Percentiles rank a stretch among this genome's conserved stretches.
Evolutionary conservation across 2,797 vertebrate species (phyloP).

Genomic region (Benthosema pterotum): DNA sequence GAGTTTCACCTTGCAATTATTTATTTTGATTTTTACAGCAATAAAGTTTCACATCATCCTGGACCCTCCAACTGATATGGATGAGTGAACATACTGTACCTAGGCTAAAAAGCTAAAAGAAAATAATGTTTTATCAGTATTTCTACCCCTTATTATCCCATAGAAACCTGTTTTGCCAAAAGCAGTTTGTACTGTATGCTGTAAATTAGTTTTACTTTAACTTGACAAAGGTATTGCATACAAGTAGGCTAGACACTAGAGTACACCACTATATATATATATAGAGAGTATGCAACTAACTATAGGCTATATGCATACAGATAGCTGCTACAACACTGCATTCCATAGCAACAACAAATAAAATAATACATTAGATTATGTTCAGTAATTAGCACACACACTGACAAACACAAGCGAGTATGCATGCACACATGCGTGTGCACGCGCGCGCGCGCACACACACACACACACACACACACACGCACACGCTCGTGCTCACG

Average conservation of each 20-base stretch:
- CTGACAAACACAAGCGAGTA: neutral
- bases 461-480: neutral
- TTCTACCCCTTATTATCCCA: conserved; percentile 56
- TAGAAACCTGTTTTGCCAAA: conserved; percentile 28
- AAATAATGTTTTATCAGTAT: conserved; percentile 41
- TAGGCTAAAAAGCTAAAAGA: conserved; percentile 46
- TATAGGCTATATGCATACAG: too few species aligned
- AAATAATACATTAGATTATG: conserved; percentile 11
- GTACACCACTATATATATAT: neutral
- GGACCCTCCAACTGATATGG: conserved; percentile 79
- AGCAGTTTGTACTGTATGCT: neutral
- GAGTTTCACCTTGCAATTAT: conserved; percentile 78
- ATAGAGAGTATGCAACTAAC: too few species aligned
- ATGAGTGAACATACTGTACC: conserved; percentile 74
- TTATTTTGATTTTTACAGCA: conserved; percentile 78
- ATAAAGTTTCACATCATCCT: conserved; percentile 75
- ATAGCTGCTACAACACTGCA: too few species aligned
- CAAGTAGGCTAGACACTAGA: too few species aligned
- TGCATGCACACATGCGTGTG: neutral
- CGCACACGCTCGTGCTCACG: neutral
- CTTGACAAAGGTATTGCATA: too few species aligned
- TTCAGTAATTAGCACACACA: conserved; percentile 7
- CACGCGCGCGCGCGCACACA: neutral
- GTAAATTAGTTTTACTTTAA: too few species aligned
- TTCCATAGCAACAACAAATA: too few species aligned